Evolutionary conservation across 2,797 vertebrate species (phyloP), one percentile per base, ranked within the genome.

Genomic region (Pangasius larnaudii): DNA sequence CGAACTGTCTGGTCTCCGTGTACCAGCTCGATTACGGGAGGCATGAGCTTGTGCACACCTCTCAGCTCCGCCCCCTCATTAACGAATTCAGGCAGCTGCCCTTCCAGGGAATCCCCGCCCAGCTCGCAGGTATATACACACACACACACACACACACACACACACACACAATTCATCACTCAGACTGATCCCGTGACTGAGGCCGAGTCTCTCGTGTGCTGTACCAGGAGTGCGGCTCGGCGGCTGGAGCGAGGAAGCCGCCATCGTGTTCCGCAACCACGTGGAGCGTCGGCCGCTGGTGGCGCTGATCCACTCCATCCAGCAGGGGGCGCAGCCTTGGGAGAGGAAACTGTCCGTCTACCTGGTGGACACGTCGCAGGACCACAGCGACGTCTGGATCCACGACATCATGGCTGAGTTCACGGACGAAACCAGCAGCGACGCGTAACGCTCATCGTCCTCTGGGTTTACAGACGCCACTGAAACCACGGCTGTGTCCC

Each of bases 21-120:
- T 99, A 98, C 1, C 96, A 98, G 91, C 91, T 98, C 93, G 98
- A 99, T 93, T 96, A 98, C 0, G 98, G 98, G 61, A 97, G 96
- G 90, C 97, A 98, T 0, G 97, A 99, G 79, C 93, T 99, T 80
- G 95, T 99, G 85, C 95, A 88, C 88, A 89, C 93, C 33, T 92
- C 92, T 8, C 94, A 95, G 85, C 93, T 99, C 27, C 96, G 94
- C 86, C 97, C 97, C 1, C 94, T 99, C 9, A 93, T 95, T 8
- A 94, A 97, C 6, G 92, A 95, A 0, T 99, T 99, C 93, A 95
- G 96, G 91, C 97, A 97, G 92, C 94, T 99, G 18, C 98, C 98
- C 0, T 98, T 99, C 93, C 98, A 99, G 92, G 98, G 97, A 0
- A 91, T 99, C 87, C 95, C 95, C 30, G 97, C 98, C 87, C 97